A percentile compares a stretch with the other conserved stretches of the same genome.
Conservation (phyloP, 2,797 vertebrate genomes). For the Galagoides demidoff region DNA sequence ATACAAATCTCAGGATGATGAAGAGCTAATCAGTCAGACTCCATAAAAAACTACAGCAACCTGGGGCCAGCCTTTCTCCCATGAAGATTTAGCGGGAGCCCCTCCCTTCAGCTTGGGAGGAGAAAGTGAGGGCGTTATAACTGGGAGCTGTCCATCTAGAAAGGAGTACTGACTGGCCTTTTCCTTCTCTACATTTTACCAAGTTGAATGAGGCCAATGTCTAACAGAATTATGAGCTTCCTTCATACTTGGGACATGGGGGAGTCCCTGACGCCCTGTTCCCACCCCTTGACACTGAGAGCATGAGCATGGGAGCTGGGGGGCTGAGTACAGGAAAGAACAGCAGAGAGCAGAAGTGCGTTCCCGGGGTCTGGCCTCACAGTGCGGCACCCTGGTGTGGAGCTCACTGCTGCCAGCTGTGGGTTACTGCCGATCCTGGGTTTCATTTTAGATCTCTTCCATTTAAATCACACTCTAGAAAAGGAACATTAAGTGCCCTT, state of each 20-base stretch:
- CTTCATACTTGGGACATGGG: neutral
- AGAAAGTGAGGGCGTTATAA: neutral
- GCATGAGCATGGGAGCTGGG: neutral
- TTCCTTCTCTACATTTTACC: neutral
- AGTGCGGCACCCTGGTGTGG: rapidly evolving
- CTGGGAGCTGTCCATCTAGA: neutral
- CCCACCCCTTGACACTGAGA: neutral
- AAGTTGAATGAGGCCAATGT: neutral
- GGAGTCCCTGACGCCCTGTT: rapidly evolving
- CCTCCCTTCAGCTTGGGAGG: too few relatives aligned
- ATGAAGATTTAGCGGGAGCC: neutral
- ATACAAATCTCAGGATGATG: neutral
- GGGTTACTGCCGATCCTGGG: neutral
- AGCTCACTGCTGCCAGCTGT: neutral
- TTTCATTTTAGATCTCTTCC: neutral
- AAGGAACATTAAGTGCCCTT: neutral
- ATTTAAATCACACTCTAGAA: neutral
- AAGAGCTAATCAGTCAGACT: neutral
- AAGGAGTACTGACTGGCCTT: neutral
- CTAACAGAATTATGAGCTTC: neutral
- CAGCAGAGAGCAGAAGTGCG: neutral
- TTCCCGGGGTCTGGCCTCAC: neutral
- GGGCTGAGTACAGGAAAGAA: neutral
- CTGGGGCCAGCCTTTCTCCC: neutral
- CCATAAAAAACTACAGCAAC: neutral